Evolutionary conservation across 2,797 vertebrate species (phyloP).

Genomic region (Smutsia gigantea): DNA sequence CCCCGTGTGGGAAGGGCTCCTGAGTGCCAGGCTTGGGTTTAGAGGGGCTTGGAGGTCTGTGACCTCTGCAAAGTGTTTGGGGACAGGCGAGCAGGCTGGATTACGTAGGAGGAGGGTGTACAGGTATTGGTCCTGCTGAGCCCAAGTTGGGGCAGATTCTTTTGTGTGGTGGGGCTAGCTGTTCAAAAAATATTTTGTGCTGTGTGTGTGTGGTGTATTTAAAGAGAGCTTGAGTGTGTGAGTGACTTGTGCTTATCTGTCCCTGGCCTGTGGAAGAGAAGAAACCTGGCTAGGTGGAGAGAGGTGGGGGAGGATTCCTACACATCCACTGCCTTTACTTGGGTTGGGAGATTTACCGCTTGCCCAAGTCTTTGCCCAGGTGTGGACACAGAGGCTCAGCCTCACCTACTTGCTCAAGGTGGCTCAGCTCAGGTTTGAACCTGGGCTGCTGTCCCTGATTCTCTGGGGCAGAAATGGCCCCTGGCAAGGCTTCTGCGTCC

Average conservation of each 20-base stretch:
- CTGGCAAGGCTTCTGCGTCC: background rate
- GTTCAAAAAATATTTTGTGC: constrained; percentile 7
- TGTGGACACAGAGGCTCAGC: background rate
- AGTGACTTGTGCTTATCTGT: background rate
- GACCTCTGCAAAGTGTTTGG: background rate
- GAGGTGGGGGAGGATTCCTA: background rate
- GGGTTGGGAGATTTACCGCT: background rate
- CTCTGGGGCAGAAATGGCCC: background rate
- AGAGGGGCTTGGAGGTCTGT: background rate
- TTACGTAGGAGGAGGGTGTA: background rate
- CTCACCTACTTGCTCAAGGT: background rate
- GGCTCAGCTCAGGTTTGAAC: background rate
- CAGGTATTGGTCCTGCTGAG: background rate
- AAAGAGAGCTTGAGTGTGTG: background rate
- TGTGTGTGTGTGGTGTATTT: background rate
- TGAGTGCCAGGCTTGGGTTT: background rate
- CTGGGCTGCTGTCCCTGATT: background rate
- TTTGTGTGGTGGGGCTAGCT: background rate
- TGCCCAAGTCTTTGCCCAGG: background rate
- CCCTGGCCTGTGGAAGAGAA: background rate
- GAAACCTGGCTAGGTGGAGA: background rate
- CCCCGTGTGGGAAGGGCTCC: background rate
- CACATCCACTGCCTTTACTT: background rate
- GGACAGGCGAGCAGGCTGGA: background rate
- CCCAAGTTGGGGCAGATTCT: background rate